Base-by-base conservation (phyloP, 2,888 invertebrate species). In the Aplocera efformata region DNA sequence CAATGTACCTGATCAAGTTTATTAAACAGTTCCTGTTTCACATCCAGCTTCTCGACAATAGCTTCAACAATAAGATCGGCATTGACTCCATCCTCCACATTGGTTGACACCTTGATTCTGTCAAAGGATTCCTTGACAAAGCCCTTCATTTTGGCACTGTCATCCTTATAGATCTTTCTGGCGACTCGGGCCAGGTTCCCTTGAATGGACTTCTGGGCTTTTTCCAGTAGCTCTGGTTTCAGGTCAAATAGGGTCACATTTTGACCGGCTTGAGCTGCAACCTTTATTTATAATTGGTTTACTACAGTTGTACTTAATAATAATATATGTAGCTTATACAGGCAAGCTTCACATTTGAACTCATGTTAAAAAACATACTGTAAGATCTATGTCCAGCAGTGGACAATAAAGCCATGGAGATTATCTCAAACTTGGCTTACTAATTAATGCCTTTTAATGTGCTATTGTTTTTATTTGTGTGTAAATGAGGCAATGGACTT, bases 61-160 rank as follows among this genome's bases (percentile, higher is more conserved):
- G 97, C 97, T 79, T 97, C 97, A 7, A 97, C 90, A 1, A 97
- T 93, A 42, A 97, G 76, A 74, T 96, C 95, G 25, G 63, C 58
- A 25, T 91, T 81, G 0, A 92, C 94, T 4, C 93, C 90, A 39
- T 90, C 90, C 1, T 83, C 79, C 1, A 93, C 60, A 60, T 92
- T 90, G 0, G 93, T 91, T 0, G 91, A 89, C 1, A 90, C 70
- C 52, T 77, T 79, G 36, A 84, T 78, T 45, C 92, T 90, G n/a
- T 53, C 63, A 32, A 60, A 38, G 0, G 94, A 88, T 9, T 92
- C 91, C 0, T 84, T 65, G 5, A 95, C 85, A 67, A 94, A 96
- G 58, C 91, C 90, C 48, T 92, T 90, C 6, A 89, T 93, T 28
- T 91, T 93, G 4, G 81, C 79, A 3, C 90, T 82, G 54, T 93